These are phyloP conservation scores for Grammomys surdaster DNA, from an alignment of 2,113 vertebrate genomes.

Conservation along the genomic window DNA sequence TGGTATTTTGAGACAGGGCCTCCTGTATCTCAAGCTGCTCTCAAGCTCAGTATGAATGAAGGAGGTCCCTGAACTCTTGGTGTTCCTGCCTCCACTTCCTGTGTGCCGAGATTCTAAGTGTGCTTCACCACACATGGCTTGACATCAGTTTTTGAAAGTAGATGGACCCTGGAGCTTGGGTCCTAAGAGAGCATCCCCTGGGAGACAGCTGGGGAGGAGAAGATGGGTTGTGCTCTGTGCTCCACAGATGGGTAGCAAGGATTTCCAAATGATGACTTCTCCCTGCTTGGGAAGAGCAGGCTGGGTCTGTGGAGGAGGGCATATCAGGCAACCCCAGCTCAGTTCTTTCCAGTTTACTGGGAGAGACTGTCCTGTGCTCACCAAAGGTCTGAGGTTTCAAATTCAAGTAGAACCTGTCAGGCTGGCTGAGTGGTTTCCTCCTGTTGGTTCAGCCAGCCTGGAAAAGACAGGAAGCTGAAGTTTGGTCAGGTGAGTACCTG, in stretches of 20 bases:
- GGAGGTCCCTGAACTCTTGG: not conserved
- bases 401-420: not conserved
- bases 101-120: not conserved
- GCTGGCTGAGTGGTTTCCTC: conserved; percentile 3
- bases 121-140: not conserved
- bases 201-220: not conserved
- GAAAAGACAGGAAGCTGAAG: not conserved
- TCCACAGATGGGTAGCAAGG: not conserved
- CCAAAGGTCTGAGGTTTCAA: not conserved
- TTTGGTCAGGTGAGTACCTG: not conserved
- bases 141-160: not conserved
- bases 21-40: not conserved
- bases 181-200: not conserved
- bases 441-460: not conserved
- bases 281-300: not conserved
- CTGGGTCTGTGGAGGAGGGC: too few species aligned
- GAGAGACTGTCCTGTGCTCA: not conserved
- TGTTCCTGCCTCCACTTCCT: not conserved
- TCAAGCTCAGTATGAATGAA: not conserved
- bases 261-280: not conserved
- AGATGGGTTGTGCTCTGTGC: not conserved
- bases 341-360: not conserved
- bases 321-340: too few species aligned
- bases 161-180: not conserved
- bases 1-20: not conserved